Conservation (phyloP, 2,113 vertebrate genomes). For the Axis porcinus region DNA sequence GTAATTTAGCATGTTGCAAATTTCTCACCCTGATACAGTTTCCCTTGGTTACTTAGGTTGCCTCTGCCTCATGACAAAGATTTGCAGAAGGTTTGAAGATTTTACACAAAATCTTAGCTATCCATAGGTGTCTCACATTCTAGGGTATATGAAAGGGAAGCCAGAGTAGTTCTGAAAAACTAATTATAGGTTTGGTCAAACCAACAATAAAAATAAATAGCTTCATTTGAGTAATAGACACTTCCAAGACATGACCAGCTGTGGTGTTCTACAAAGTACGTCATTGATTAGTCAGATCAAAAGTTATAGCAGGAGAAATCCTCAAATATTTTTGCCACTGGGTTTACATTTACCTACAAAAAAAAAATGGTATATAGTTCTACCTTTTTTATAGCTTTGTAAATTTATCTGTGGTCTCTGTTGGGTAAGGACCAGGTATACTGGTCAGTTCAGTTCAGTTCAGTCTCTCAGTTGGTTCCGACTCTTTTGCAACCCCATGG, state of each 20-base stretch:
- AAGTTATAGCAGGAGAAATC: conserved; percentile 6
- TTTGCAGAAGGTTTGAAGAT: not conserved
- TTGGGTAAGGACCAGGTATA: conserved; percentile 3
- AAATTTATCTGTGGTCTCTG: not conserved
- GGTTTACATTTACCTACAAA: not conserved
- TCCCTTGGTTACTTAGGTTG: not conserved
- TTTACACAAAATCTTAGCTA: not conserved
- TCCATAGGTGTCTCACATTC: not conserved
- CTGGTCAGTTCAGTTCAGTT: not conserved
- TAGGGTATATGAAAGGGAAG: not conserved
- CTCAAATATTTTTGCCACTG: not conserved
- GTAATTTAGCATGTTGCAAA: not conserved
- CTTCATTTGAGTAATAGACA: not conserved
- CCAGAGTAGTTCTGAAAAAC: not conserved
- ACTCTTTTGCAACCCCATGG: not conserved
- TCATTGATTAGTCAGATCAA: conserved; percentile 4
- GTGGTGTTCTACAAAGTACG: not conserved
- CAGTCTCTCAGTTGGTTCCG: fast-evolving
- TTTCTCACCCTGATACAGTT: not conserved
- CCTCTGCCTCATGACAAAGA: not conserved
- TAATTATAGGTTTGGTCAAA: not conserved
- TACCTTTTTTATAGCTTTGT: not conserved
- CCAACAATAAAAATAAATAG: conserved; percentile 2
- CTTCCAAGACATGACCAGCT: not conserved
- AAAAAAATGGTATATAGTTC: not conserved